phyloP scores from a whole-genome alignment of 2,113 vertebrate genomes.

The Toxotes chatareus region DNA sequence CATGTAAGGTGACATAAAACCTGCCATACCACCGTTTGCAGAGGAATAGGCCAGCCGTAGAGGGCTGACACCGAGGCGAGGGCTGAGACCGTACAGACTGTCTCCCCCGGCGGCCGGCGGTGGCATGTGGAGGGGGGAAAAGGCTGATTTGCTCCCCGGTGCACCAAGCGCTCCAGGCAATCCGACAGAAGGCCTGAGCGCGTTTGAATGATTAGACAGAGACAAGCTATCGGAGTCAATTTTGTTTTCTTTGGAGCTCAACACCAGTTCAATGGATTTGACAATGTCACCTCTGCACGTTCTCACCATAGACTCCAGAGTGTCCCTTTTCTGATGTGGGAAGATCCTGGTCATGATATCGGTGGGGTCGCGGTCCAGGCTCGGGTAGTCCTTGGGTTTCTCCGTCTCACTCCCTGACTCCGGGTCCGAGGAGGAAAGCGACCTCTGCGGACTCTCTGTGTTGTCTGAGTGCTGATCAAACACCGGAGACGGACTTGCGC shows the following conservation, averaged over 20 bases:
- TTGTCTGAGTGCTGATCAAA: slow-evolving; percentile 82
- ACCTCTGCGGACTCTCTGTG: slow-evolving; percentile 83
- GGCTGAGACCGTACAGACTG: slow-evolving; percentile 81
- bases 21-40: slow-evolving; percentile 80
- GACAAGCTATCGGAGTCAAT: slow-evolving; percentile 60
- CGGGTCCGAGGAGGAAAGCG: slow-evolving; percentile 86
- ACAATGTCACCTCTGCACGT: slow-evolving; percentile 89
- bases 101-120: slow-evolving; percentile 73
- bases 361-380: slow-evolving; percentile 83
- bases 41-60: slow-evolving; percentile 86
- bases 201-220: slow-evolving; percentile 40
- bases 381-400: slow-evolving; percentile 78
- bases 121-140: slow-evolving; percentile 85
- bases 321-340: slow-evolving; percentile 84
- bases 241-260: slow-evolving; percentile 84
- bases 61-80: slow-evolving; percentile 85
- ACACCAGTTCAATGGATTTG: slow-evolving; percentile 87
- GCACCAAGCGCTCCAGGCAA: slow-evolving; percentile 74
- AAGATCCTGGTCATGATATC: slow-evolving; percentile 91
- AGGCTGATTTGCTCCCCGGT: slow-evolving; percentile 85
- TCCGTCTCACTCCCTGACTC: slow-evolving; percentile 90
- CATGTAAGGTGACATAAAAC: slow-evolving; percentile 87
- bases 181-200: slow-evolving; percentile 73
- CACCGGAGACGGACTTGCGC: slow-evolving; percentile 62
- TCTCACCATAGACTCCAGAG: slow-evolving; percentile 85